Evolutionary conservation across 35 echinoderm and acorn worm species (phyloP), one percentile per base, ranked within the genome.

Genomic region (Lytechinus variegatus): DNA sequence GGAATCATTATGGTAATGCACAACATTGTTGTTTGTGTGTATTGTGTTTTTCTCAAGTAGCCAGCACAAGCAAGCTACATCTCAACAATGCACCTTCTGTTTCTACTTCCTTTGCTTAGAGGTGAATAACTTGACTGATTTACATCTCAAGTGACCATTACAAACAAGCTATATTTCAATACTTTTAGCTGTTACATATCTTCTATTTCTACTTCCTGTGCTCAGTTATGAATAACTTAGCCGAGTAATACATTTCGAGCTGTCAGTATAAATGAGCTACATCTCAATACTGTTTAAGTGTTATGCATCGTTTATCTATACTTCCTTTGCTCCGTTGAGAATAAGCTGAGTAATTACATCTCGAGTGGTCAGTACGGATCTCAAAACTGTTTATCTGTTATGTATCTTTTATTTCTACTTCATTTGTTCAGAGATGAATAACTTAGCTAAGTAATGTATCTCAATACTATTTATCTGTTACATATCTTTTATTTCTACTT

Each of bases 91-190:
- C 56, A 4, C 11, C 91, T 44, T 71, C 87, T 89, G 3, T 28
- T 72, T 9, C 52, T 51, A 19, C 12, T 95, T 11, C 66, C 24
- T 13, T 95, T 96, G 21, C 27, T 61, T 8, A 99, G 98, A 99
- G 97, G 94, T 99, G n/a, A 99, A 99, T 89, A 99, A 96, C 91
- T 86, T 99, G 54, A 97, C 97, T 9, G 98, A 99, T 55, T 95
- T 99, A 97, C 87, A 97, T 99, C 33, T 91, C 95, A 28, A 89
- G 66, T 86, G 96, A 2, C 33, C 33, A 2, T 44, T 44, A 44
- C 33, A 44, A 44, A 44, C 33, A 44, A 44, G 33, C 33, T 2
- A 44, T 44, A 44, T 44, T 44, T 44, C 33, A 44, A 44, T 44
- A 44, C 91, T 57, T 44, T 2, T 44, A 44, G 33, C 33, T 44